These are phyloP conservation scores for Lepilemur ruficaudatus DNA, from an alignment of 2,797 vertebrate species.

Conservation along the genomic window DNA sequence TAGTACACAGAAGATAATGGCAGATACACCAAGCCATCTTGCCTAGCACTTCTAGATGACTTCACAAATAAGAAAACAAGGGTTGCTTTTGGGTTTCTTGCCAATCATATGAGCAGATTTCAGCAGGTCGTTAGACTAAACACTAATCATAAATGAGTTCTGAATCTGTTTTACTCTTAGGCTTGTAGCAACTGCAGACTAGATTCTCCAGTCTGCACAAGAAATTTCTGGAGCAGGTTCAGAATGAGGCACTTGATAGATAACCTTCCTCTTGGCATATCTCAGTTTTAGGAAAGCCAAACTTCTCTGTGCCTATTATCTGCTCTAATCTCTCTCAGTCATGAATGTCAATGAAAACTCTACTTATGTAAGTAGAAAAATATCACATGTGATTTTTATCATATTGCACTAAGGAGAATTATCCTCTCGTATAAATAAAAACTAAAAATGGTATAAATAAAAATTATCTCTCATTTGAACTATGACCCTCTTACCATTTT, in stretches of 20 bases:
- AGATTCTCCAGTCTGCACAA: not conserved
- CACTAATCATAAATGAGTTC: not conserved
- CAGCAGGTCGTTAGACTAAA: not conserved
- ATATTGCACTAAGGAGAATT: not conserved
- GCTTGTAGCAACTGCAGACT: not conserved
- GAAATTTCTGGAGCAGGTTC: not conserved
- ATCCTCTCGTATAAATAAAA: not conserved
- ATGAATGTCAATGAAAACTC: not conserved
- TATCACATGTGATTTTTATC: slow-evolving; percentile 23
- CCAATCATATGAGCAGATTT: not conserved
- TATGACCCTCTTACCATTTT: not conserved
- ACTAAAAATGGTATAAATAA: not conserved
- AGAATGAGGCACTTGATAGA: not conserved
- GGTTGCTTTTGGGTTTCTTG: not conserved
- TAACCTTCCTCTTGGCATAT: not conserved
- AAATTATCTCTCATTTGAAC: not conserved
- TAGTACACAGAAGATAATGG: not conserved
- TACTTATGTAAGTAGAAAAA: not conserved
- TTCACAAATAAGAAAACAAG: not conserved
- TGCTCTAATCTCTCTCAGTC: not conserved
- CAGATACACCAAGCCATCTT: not conserved
- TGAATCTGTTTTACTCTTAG: not conserved
- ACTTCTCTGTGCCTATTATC: not conserved
- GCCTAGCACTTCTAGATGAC: not conserved
- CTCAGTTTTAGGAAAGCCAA: not conserved